Percentiles rank a stretch among this genome's conserved stretches.
Evolutionary conservation across 2,888 invertebrate species (phyloP).

Genomic region (Rhabditophanes sp.): DNA sequence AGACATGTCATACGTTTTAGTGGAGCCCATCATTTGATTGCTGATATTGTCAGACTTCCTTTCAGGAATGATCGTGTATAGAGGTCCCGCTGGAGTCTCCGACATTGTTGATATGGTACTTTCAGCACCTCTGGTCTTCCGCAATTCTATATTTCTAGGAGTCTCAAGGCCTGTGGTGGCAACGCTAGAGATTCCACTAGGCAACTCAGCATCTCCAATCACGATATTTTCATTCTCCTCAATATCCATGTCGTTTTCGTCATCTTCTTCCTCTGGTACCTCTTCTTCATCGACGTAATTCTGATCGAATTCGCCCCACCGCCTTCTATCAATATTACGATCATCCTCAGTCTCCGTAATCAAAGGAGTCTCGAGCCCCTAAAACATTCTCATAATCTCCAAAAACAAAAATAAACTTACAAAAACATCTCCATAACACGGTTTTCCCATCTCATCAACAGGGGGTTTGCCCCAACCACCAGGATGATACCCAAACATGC

Average conservation of each 20-base stretch:
- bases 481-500: conserved; percentile 95
- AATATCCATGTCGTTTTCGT: conserved; percentile 36
- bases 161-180: conserved; percentile 71
- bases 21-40: conserved; percentile 68
- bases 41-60: conserved; percentile 68
- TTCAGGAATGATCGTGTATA: conserved; percentile 88
- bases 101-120: conserved; percentile 31
- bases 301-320: conserved; percentile 92
- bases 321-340: conserved; percentile 73
- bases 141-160: conserved; percentile 87
- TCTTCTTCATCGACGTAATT: conserved; percentile 53
- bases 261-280: conserved; percentile 42
- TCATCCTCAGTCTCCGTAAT: conserved; percentile 52
- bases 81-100: conserved; percentile 63
- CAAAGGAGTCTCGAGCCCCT: conserved; percentile 9
- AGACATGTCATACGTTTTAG: conserved; percentile 87
- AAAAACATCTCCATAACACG: conserved; percentile 94
- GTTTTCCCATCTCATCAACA: conserved; percentile 90
- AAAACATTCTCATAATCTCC: background rate
- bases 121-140: conserved; percentile 94
- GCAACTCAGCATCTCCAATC: conserved; percentile 14
- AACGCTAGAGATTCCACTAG: conserved; percentile 39
- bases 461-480: conserved; percentile 79
- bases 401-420: conserved; percentile 45
- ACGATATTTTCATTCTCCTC: conserved; percentile 35